Percentiles rank a stretch among this genome's conserved stretches.
Evolutionary conservation across 2,888 invertebrate species (phyloP).

Genomic region (Stenodera caucasica): DNA sequence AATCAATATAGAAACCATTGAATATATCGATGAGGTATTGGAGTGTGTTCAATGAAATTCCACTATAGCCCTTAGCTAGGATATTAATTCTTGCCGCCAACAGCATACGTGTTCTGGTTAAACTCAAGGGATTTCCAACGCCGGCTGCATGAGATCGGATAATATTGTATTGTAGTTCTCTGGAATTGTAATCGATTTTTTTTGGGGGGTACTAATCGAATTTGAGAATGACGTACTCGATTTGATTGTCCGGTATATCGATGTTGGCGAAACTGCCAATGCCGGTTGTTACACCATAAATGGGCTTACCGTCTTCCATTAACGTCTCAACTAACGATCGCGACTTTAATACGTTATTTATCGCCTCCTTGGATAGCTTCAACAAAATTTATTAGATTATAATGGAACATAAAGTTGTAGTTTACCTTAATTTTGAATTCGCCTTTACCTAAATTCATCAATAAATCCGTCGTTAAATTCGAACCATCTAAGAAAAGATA

Average conservation of each 20-base stretch:
- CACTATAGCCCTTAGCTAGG: conserved; percentile 69
- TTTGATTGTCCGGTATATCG: conserved; percentile 20
- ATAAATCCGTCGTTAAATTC: conserved; percentile 60
- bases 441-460: conserved; percentile 61
- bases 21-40: conserved; percentile 64
- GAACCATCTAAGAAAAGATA: conserved; percentile 61
- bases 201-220: background rate
- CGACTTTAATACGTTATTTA: conserved; percentile 58
- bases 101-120: conserved; percentile 63
- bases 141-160: conserved; percentile 68
- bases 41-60: conserved; percentile 62
- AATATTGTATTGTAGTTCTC: conserved; percentile 65
- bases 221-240: conserved; percentile 12
- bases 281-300: conserved; percentile 30
- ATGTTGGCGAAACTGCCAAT: conserved; percentile 23
- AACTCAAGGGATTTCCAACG: conserved; percentile 63
- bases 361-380: conserved; percentile 60
- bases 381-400: conserved; percentile 19
- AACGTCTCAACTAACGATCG: conserved; percentile 62
- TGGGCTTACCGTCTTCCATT: conserved; percentile 52
- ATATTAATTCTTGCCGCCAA: conserved; percentile 67
- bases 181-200: conserved; percentile 37
- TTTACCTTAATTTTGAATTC: conserved; percentile 60
- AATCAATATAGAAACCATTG: conserved; percentile 57
- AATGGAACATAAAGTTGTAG: background rate